Percentiles rank a stretch among this genome's conserved stretches.
Evolutionary conservation across 2,113 vertebrate species (phyloP).

Genomic region (Anseranas semipalmata): DNA sequence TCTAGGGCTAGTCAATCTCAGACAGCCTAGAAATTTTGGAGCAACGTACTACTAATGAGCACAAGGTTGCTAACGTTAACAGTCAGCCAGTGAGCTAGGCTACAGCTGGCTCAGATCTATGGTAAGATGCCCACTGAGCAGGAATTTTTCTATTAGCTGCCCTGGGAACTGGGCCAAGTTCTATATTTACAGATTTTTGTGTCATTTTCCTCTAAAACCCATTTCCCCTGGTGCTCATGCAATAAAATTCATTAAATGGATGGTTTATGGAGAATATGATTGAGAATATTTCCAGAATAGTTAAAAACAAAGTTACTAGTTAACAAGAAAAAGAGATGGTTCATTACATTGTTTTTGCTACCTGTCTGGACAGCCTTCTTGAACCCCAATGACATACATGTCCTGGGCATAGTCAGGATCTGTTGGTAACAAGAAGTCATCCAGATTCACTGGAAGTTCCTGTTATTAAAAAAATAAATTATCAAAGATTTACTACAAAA

Average conservation of each 20-base stretch:
- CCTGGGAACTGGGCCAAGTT: neutral
- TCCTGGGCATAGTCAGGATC: slow-evolving; percentile 94
- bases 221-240: neutral
- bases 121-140: neutral
- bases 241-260: neutral
- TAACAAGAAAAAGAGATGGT: neutral
- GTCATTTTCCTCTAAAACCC: neutral
- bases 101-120: neutral
- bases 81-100: neutral
- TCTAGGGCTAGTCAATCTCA: neutral
- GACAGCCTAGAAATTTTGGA: neutral
- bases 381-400: slow-evolving; percentile 92
- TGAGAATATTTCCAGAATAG: neutral
- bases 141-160: neutral
- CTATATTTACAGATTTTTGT: neutral
- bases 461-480: slow-evolving; percentile 27
- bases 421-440: slow-evolving; percentile 91
- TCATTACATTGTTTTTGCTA: slow-evolving; percentile 66
- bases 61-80: accelerated
- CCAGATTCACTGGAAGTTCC: slow-evolving; percentile 88
- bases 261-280: neutral
- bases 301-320: neutral
- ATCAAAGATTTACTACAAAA: neutral
- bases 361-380: slow-evolving; percentile 97
- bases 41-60: neutral